A percentile compares a stretch with the other conserved stretches of the same genome.
These are phyloP conservation scores for Mythimna impura DNA, from an alignment of 2,888 invertebrate genomes.

Conservation along the genomic window DNA sequence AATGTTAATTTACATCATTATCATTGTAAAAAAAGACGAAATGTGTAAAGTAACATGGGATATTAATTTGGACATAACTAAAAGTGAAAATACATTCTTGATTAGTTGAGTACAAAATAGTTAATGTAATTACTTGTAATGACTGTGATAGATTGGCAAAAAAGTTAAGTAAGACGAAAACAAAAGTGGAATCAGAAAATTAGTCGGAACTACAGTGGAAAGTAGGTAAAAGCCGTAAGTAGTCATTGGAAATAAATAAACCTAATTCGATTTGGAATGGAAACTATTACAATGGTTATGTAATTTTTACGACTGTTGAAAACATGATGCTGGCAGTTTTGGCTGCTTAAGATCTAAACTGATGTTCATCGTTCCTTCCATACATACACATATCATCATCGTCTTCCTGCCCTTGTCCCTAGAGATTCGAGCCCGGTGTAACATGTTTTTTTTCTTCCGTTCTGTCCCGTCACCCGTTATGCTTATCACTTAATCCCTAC, in stretches of 20 bases:
- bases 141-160: constrained; percentile 6
- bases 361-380: not conserved
- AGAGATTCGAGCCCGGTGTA: no score
- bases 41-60: not conserved
- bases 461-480: no score
- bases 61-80: no score
- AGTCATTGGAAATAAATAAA: constrained; percentile 52
- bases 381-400: no score
- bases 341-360: no score
- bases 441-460: no score
- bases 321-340: not conserved
- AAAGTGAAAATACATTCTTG: constrained; percentile 27
- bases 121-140: not conserved
- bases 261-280: constrained; percentile 20
- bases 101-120: constrained; percentile 25
- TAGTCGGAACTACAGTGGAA: constrained; percentile 35
- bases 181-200: constrained; percentile 43
- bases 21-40: not conserved
- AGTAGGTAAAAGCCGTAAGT: constrained; percentile 30
- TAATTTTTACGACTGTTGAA: constrained; percentile 12
- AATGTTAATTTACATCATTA: not conserved
- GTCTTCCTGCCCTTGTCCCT: no score
- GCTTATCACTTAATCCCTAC: no score
- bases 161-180: constrained; percentile 46
- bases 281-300: constrained; percentile 28